Evolutionary conservation across 2,888 invertebrate genomes (phyloP).

Genomic region (Pterobdella sp.): DNA sequence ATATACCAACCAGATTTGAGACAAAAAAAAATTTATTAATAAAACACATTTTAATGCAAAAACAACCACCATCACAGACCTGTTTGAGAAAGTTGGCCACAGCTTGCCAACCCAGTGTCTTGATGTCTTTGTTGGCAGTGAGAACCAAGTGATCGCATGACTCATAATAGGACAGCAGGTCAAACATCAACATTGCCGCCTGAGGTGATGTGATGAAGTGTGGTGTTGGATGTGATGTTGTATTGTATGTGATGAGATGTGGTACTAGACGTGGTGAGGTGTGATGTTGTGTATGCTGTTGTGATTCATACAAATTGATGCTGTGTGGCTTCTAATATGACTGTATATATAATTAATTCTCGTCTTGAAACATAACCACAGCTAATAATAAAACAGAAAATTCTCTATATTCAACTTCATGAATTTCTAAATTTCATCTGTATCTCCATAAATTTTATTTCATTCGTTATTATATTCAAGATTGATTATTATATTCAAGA

Average conservation of each 20-base stretch:
- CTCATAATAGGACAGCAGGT: slow-evolving; percentile 87
- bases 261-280: background rate
- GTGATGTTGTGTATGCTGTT: background rate
- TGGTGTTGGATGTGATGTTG: background rate
- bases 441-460: too few species aligned
- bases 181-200: slow-evolving; percentile 69
- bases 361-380: too few species aligned
- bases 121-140: slow-evolving; percentile 67
- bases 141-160: slow-evolving; percentile 69
- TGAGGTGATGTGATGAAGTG: slow-evolving; percentile 39
- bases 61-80: slow-evolving; percentile 55
- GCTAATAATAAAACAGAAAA: too few species aligned
- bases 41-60: too few species aligned
- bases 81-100: slow-evolving; percentile 70
- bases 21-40: too few species aligned
- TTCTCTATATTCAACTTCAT: too few species aligned
- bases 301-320: background rate
- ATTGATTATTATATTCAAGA: too few species aligned
- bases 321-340: background rate
- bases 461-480: too few species aligned
- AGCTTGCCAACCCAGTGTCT: slow-evolving; percentile 73
- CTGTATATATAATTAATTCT: too few species aligned
- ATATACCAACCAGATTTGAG: too few species aligned
- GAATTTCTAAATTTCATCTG: too few species aligned
- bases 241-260: background rate